Evolutionary conservation across 2,797 vertebrate species (phyloP).

Genomic region (Lagodon rhomboides): DNA sequence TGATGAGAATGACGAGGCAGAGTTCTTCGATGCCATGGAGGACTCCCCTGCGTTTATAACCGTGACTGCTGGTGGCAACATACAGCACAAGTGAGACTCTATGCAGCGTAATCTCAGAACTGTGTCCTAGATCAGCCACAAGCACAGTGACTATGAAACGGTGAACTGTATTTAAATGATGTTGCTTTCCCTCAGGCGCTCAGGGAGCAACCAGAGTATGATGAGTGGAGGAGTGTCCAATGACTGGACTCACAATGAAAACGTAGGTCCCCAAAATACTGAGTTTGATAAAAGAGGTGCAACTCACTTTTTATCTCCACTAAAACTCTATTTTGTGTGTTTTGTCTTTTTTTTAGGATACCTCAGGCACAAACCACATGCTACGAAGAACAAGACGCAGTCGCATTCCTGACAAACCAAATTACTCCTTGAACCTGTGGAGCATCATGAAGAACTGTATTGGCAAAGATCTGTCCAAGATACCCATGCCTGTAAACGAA

Average conservation of each 20-base stretch:
- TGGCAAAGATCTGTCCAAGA: constrained; percentile 95
- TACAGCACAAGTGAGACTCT: constrained; percentile 89
- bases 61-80: constrained; percentile 89
- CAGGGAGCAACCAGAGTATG: constrained; percentile 86
- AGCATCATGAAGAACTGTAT: constrained; percentile 99
- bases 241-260: constrained; percentile 92
- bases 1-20: constrained; percentile 97
- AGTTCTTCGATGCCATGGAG: constrained; percentile 99
- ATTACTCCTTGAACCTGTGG: constrained; percentile 97
- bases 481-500: constrained; percentile 93
- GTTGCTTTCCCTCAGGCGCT: constrained; percentile 80
- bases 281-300: background rate
- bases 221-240: constrained; percentile 87
- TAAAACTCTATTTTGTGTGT: constrained; percentile 4
- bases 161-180: constrained; percentile 14
- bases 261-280: constrained; percentile 80
- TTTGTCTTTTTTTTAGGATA: constrained; percentile 64
- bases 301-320: background rate
- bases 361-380: constrained; percentile 74
- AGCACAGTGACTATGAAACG: background rate
- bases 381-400: constrained; percentile 86
- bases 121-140: background rate
- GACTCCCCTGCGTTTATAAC: constrained; percentile 96
- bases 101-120: background rate
- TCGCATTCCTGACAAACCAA: constrained; percentile 95